These are phyloP conservation scores for Phengaris alcon DNA, from an alignment of 2,888 invertebrate species.

Conservation along the genomic window DNA sequence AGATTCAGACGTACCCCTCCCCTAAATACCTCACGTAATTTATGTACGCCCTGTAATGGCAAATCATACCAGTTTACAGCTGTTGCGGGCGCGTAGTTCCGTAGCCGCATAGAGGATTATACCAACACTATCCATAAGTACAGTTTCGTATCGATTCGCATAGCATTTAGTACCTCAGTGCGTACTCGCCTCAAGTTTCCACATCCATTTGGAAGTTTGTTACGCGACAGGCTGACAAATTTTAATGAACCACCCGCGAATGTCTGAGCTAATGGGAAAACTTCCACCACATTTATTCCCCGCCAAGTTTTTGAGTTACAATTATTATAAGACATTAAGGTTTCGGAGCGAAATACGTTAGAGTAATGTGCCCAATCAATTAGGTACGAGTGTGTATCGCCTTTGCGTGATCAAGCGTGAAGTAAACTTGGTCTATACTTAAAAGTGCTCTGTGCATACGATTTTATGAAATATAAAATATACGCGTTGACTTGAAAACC, in stretches of 20 bases:
- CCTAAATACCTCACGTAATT: too few species aligned
- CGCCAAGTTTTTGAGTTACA: slow-evolving; percentile 44
- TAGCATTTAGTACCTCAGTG: neutral
- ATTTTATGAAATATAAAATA: neutral
- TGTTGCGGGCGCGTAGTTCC: neutral
- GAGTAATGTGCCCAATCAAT: slow-evolving; percentile 25
- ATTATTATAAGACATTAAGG: slow-evolving; percentile 35
- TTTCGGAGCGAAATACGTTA: slow-evolving; percentile 28
- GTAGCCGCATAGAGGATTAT: neutral
- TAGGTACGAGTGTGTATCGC: neutral
- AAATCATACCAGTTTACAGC: neutral
- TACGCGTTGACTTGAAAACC: too few species aligned
- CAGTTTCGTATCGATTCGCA: neutral
- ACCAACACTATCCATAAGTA: neutral
- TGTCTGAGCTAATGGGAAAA: slow-evolving; percentile 78
- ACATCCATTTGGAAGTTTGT: slow-evolving; percentile 77
- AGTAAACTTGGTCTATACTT: neutral
- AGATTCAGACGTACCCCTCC: too few species aligned
- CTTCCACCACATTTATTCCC: slow-evolving; percentile 46
- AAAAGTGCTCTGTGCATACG: slow-evolving; percentile 28
- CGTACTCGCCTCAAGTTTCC: slow-evolving; percentile 64
- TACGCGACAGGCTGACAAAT: slow-evolving; percentile 77
- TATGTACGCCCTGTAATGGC: too few species aligned
- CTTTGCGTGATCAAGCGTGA: neutral
- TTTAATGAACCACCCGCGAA: slow-evolving; percentile 78